Percentiles rank a stretch among this genome's conserved stretches.
Evolutionary conservation across 2,888 invertebrate species (phyloP).

Genomic region (Chrysolina haemoptera): DNA sequence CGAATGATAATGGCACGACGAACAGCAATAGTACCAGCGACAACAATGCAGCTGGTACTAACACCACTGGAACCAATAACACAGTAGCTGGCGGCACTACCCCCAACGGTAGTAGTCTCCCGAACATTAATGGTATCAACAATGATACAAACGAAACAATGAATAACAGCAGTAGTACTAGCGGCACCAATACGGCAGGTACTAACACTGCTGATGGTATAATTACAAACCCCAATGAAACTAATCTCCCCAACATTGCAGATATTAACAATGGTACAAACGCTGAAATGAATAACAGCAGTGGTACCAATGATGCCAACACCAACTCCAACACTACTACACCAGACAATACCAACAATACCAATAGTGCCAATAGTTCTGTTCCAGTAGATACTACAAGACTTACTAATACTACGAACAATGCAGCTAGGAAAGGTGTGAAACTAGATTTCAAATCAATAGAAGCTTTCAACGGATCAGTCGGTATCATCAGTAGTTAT

Average conservation of each 20-base stretch:
- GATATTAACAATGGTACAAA: not conserved
- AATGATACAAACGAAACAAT: too few species aligned
- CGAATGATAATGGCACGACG: not conserved
- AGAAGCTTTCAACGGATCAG: slow-evolving; percentile 78
- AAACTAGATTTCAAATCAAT: slow-evolving; percentile 91
- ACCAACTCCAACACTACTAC: not conserved
- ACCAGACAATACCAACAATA: slow-evolving; percentile 68
- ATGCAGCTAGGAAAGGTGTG: slow-evolving; percentile 76
- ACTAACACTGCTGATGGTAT: too few species aligned
- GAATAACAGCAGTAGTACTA: not conserved
- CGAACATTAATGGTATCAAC: too few species aligned
- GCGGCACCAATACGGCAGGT: not conserved
- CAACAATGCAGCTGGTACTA: not conserved
- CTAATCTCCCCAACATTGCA: not conserved
- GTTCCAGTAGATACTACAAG: not conserved
- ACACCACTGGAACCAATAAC: too few species aligned
- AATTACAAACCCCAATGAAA: not conserved
- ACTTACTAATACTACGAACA: not conserved
- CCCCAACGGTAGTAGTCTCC: too few species aligned
- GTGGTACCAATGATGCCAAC: not conserved
- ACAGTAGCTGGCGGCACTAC: too few species aligned
- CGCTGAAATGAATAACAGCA: not conserved
- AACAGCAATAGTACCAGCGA: not conserved
- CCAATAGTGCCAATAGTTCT: not conserved
- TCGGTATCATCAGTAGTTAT: slow-evolving; percentile 68